These are phyloP conservation scores for Callinectes sapidus DNA, from an alignment of 2,888 invertebrate species.

Conservation along the genomic window DNA sequence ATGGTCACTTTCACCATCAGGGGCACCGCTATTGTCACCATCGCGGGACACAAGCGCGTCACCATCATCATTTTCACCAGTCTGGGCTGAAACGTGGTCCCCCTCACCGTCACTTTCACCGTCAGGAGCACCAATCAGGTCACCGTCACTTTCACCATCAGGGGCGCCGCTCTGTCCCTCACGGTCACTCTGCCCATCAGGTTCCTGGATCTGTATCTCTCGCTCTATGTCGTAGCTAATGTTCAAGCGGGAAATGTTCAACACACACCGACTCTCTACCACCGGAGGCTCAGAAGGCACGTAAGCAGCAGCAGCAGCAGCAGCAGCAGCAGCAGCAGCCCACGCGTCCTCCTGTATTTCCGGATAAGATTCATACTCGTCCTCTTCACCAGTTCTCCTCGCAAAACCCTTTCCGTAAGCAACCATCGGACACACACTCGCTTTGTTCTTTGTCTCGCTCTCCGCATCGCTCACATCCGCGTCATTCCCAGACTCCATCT, in stretches of 20 bases:
- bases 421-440: background rate
- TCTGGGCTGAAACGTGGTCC: background rate
- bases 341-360: background rate
- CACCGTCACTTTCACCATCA: constrained; percentile 44
- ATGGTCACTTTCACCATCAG: constrained; percentile 47
- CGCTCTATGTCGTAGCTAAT: constrained; percentile 41
- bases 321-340: background rate
- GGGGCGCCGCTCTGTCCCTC: background rate
- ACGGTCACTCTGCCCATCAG: background rate
- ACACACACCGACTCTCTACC: background rate
- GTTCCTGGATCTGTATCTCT: background rate
- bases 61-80: constrained; percentile 1
- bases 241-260: constrained; percentile 30
- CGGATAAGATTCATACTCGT: background rate
- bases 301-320: background rate
- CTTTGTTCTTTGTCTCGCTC: background rate
- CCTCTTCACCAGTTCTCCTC: background rate
- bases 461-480: constrained; percentile 61
- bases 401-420: constrained; percentile 19
- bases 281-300: background rate
- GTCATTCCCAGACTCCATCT: constrained; percentile 63
- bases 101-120: constrained; percentile 5
- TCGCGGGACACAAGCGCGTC: background rate
- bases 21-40: background rate
- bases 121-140: background rate